These are phyloP conservation scores for Crypturellus undulatus DNA, from an alignment of 2,113 vertebrate genomes.

Conservation along the genomic window DNA sequence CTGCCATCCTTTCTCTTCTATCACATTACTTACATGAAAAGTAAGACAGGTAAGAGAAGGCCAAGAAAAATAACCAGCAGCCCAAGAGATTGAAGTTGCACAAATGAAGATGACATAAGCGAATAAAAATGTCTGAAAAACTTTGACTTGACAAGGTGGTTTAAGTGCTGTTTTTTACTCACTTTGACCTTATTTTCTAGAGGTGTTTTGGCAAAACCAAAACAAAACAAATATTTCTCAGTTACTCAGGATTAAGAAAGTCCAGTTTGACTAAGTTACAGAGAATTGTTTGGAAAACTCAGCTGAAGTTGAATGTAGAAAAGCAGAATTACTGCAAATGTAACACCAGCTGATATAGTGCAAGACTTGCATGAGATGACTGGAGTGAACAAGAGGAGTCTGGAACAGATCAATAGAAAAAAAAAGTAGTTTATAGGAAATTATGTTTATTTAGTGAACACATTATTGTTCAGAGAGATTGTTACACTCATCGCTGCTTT, in stretches of 20 bases:
- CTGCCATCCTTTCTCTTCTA: constrained; percentile 8
- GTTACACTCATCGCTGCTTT: not conserved
- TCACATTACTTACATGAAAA: constrained; percentile 30
- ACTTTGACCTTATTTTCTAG: not conserved
- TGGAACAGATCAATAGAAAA: not conserved
- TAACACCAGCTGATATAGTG: not conserved
- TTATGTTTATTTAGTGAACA: not conserved
- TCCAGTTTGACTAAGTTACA: not conserved
- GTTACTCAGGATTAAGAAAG: not conserved
- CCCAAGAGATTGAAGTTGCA: not conserved
- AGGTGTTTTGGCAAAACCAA: not conserved
- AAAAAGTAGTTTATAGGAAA: not conserved
- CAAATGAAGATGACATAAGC: constrained; percentile 36
- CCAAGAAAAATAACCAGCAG: constrained; percentile 55
- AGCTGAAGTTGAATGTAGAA: not conserved
- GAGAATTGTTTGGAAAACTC: not conserved
- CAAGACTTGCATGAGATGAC: not conserved
- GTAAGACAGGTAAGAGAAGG: constrained; percentile 30
- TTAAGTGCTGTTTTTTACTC: not conserved
- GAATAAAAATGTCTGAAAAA: constrained; percentile 33
- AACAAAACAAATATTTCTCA: not conserved
- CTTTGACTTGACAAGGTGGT: not conserved
- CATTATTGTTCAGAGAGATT: not conserved
- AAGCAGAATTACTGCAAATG: not conserved
- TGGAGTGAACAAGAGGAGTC: not conserved